Evolutionary conservation across 2,113 vertebrate genomes (phyloP), one percentile per base, ranked within the genome.

Genomic region (Menura novaehollandiae): DNA sequence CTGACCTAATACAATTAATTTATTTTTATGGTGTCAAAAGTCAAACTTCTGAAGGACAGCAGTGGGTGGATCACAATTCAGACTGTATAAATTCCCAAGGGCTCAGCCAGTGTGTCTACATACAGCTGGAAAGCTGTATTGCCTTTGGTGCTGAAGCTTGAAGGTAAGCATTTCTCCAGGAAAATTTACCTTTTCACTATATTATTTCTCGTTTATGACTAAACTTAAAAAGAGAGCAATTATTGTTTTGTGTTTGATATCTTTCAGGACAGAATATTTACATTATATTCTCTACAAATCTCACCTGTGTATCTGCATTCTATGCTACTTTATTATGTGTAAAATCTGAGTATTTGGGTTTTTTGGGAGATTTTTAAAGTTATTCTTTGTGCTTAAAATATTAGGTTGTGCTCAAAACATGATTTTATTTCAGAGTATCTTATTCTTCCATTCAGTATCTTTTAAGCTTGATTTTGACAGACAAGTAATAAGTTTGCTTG

Each of bases 121-220:
- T 47, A 83, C 88, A 94, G 88, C 88, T 93, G 82, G 82, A 87
- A 75, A 95, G 90, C 94, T 94, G 90, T 95, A 91, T 53, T 82
- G 63, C 87, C n/a, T 81, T 80, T 59, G 84, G 80, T 93, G 73
- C 91, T 87, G 64, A 94, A 84, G 74, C 69, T 83, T 16, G 4
- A 76, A 88, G 96, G 96, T 97, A 95, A 95, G 95, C 11, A n/a
- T 28, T 83, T 78, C 58, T 85, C 44, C 9, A 37, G 5, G 20
- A 81, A 91, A 78, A 93, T 56, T 60, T 60, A 64, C n/a, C 11
- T 64, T 78, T 9, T 71, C 2, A 3, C 13, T 78, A 3, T 7
- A 2, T 22, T 39, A 72, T 85, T 75, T 75, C 41, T 88, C 49
- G 4, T 20, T 91, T 75, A 30, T 52, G 19, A 37, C 27, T 64